Evolutionary conservation across 2,888 invertebrate species (phyloP).

Genomic region (Heliconius charithonia): DNA sequence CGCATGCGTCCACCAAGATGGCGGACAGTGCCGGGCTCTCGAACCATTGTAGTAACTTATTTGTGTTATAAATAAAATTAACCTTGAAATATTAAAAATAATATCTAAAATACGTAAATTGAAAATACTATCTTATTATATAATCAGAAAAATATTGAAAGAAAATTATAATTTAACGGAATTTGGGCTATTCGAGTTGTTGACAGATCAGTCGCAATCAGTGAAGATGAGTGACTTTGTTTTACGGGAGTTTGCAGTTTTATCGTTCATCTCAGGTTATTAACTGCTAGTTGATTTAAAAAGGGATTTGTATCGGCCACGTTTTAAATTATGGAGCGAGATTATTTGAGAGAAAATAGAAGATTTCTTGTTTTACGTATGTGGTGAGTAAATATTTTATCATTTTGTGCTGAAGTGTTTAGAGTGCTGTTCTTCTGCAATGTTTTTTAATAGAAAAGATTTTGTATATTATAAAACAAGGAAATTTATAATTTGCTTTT

Average conservation of each 20-base stretch:
- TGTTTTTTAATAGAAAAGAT: neutral
- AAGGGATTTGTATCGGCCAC: constrained; percentile 1
- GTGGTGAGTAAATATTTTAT: constrained; percentile 16
- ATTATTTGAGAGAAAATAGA: neutral
- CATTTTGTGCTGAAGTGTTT: neutral
- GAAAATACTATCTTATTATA: neutral
- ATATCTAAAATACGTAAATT: neutral
- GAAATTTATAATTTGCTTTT: neutral
- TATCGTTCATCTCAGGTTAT: constrained; percentile 42
- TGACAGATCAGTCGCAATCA: constrained; percentile 65
- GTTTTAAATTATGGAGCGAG: constrained; percentile 13
- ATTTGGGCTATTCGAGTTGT: constrained; percentile 51
- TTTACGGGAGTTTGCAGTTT: constrained; percentile 50
- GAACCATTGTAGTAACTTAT: constrained; percentile 60
- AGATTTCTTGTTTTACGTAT: neutral
- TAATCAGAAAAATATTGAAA: neutral
- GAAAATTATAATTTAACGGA: constrained; percentile 7
- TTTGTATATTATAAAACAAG: neutral
- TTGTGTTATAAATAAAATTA: constrained; percentile 53
- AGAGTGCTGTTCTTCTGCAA: neutral
- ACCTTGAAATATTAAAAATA: constrained; percentile 3
- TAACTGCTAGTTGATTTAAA: constrained; percentile 14
- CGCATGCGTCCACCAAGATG: constrained; percentile 71
- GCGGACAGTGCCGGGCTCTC: constrained; percentile 58
- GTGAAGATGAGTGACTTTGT: constrained; percentile 61